Evolutionary conservation across 2,888 invertebrate genomes (phyloP), one percentile per base, ranked within the genome.

Genomic region (Drosophila anomelani): DNA sequence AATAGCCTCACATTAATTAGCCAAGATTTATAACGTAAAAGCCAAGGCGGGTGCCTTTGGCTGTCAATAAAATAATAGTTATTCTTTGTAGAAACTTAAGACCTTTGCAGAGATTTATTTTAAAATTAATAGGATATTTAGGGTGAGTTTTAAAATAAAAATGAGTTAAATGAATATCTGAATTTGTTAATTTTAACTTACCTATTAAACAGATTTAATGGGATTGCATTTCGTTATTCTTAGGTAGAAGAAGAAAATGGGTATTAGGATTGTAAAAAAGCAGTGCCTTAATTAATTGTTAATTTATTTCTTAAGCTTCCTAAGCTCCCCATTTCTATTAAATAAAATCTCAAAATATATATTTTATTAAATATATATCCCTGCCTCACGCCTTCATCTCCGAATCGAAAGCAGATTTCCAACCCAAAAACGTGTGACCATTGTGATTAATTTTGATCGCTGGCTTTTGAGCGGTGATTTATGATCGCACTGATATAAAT

Each of bases 401-500:
- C 41, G 15, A 54, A 29, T 34, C 23, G 29, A 1, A 4, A 20
- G 15, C 44, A 32, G n/a, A 39, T 56, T 56, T 39, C 32, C 26
- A n/a, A n/a, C n/a, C 51, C 81, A 80, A 77, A 80, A 80, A 87
- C 4, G 84, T 88, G 86, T 82, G 86, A 87, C 81, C 78, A 80
- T 77, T 81, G 87, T 90, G 88, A 88, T 87, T 90, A 89, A 89
- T 89, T 89, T 86, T 88, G 86, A 91, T 90, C 85, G 83, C 76
- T 58, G 78, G 80, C 87, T 88, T 88, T 75, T 85, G 58, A 64
- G 43, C 47, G 79, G 79, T 91, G 90, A 90, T 91, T 91, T 91
- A 91, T 91, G 82, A 83, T 78, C 85, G 78, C 54, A 76, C 77
- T 80, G 74, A 86, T 87, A 90, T 91, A 91, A 91, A 91, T 91